Evolutionary conservation across 2,113 vertebrate genomes (phyloP), one percentile per base, ranked within the genome.

Genomic region (Garra rufa): DNA sequence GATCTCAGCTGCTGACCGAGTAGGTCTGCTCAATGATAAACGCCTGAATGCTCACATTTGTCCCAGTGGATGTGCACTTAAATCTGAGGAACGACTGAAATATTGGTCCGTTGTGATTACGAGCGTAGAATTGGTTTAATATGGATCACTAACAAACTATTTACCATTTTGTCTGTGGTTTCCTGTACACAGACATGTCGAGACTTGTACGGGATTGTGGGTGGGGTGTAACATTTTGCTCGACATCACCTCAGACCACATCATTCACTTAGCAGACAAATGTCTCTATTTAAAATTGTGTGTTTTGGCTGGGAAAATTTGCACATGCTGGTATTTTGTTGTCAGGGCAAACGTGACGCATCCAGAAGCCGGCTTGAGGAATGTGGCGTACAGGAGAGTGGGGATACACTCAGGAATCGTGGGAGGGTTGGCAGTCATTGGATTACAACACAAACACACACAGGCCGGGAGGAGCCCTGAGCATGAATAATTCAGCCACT

Each of bases 401-500:
- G 79, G 59, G 63, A 70, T 69, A 52, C 59, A 48, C 59, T 80
- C 59, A 80, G 26, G 46, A 70, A 48, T 67, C 8, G 44, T 38
- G 79, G 79, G 79, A 82, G 79, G 79, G 44, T 70, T 50, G 65
- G 78, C 26, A 69, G 59, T 81, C 82, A 44, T n/a, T 55, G 61
- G 30, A 57, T 83, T 38, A 38, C 61, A 61, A 43, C 38, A 73
- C 43, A 74, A 63, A 82, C 65, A 52, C 77, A 70, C 83, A 50
- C 19, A 65, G 24, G 44, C 76, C 44, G 19, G 26, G 82, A 46
- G 61, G 59, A 80, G 43, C 15, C 59, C 79, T 11, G 44, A 13
- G 28, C 57, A 73, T 82, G 75, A 82, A 87, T 85, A 85, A 85
- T 87, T 85, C 24, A 82, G 82, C 69, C 85, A 59, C 41, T 26